These are phyloP conservation scores for Cichlasoma orientale DNA, from an alignment of 2,797 vertebrate genomes.

Conservation along the genomic window DNA sequence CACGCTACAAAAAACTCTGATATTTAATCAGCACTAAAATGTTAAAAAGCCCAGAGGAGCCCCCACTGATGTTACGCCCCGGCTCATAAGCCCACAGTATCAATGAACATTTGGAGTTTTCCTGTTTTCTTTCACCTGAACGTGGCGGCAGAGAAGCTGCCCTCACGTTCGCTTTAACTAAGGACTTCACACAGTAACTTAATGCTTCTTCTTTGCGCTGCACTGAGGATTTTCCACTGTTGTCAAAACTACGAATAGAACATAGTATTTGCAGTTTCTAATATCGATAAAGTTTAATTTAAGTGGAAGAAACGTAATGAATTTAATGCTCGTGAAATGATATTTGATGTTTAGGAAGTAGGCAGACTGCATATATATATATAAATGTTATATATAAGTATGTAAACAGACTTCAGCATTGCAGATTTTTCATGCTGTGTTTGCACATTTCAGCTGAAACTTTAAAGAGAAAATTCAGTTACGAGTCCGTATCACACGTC, in stretches of 20 bases:
- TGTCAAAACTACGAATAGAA: background rate
- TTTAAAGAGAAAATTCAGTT: background rate
- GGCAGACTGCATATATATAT: background rate
- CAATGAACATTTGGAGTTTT: background rate
- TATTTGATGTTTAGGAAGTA: background rate
- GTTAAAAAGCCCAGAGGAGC: background rate
- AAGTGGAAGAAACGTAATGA: background rate
- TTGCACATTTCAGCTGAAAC: background rate
- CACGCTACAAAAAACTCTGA: accelerated
- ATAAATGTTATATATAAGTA: background rate
- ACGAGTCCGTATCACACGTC: background rate
- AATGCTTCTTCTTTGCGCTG: background rate
- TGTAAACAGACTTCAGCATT: accelerated
- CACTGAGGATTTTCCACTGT: background rate
- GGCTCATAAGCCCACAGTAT: background rate
- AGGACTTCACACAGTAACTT: background rate
- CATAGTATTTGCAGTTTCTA: background rate
- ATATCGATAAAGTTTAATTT: background rate
- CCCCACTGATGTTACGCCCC: background rate
- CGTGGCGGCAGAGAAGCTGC: background rate
- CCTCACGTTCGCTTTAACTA: background rate
- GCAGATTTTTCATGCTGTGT: background rate
- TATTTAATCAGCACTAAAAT: no score
- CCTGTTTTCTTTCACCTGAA: background rate
- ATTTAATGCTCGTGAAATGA: background rate